These are phyloP conservation scores for Anoplius nigerrimus DNA, from an alignment of 2,888 invertebrate genomes.

Conservation along the genomic window DNA sequence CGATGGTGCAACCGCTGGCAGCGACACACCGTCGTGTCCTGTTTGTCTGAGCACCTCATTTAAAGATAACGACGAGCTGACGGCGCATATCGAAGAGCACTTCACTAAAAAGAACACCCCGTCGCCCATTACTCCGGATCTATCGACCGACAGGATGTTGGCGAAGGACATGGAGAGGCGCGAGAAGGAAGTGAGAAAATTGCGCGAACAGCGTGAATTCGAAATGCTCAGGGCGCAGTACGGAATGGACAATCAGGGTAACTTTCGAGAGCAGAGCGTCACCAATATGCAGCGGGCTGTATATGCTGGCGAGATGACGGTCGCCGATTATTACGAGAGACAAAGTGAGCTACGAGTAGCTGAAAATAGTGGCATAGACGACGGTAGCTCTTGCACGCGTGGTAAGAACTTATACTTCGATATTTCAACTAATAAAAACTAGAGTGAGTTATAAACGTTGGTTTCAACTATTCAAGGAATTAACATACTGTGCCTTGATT, in stretches of 20 bases:
- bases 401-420: constrained; percentile 75
- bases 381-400: constrained; percentile 87
- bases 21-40: constrained; percentile 73
- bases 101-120: constrained; percentile 77
- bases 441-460: too few species aligned
- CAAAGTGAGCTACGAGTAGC: constrained; percentile 86
- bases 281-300: constrained; percentile 89
- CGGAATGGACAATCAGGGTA: constrained; percentile 92
- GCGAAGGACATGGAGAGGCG: constrained; percentile 78
- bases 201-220: constrained; percentile 88
- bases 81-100: constrained; percentile 88
- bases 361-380: constrained; percentile 87
- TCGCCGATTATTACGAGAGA: constrained; percentile 89
- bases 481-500: not conserved
- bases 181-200: constrained; percentile 82
- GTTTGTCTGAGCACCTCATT: constrained; percentile 75
- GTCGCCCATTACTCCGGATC: constrained; percentile 74
- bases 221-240: constrained; percentile 88
- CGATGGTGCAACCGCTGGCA: constrained; percentile 67
- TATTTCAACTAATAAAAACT: too few species aligned
- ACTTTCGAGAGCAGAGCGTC: constrained; percentile 86
- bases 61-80: constrained; percentile 78
- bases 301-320: constrained; percentile 89
- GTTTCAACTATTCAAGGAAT: too few species aligned
- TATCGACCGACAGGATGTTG: constrained; percentile 76